Evolutionary conservation across 37 sponge, comb jelly and placozoan genomes (phyloP), one percentile per base, ranked within the genome.

Genomic region (Beroe forskalii): DNA sequence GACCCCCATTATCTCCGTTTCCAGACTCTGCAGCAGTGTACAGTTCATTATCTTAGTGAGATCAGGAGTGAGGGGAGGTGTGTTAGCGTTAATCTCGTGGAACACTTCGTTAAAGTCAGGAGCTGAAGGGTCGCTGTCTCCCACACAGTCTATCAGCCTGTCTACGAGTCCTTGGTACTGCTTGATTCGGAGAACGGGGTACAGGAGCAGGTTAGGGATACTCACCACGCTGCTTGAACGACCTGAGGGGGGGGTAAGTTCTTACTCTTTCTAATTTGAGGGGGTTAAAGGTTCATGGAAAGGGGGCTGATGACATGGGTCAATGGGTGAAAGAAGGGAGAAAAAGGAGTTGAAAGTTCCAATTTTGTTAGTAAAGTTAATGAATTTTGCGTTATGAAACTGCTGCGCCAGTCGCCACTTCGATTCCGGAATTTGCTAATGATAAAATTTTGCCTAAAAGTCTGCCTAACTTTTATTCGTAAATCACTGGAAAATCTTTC

Each of bases 41-140:
- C 28, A 72, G 75, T 72, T 72, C 75, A 72, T 72, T 72, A 72
- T 72, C 39, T 72, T 72, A 8, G 75, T 35, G 14, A 72, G 75
- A 6, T 72, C 75, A 20, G 23, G 40, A 1, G 75, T 72, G 38
- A 72, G 40, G 75, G 38, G 38, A 19, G 75, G 75, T 1, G 75
- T 72, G 39, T 33, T 32, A 22, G 38, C 40, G 75, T 72, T 72
- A 8, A 72, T 27, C 75, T 72, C 75, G 75, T 72, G 75, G 22
- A 72, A 72, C 22, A 72, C 75, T 20, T 72, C 75, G 75, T 72
- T 38, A 72, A 72, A 37, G 33, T 72, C 75, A 72, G 75, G 75
- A 39, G 28, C 12, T 23, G 32, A 30, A 4, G 38, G 75, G 33
- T 72, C 75, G 40, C 30, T 72, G 6, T 72, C 75, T 6, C 9